These are phyloP conservation scores for Neoascia interrupta DNA, from an alignment of 2,888 invertebrate genomes.

Conservation along the genomic window DNA sequence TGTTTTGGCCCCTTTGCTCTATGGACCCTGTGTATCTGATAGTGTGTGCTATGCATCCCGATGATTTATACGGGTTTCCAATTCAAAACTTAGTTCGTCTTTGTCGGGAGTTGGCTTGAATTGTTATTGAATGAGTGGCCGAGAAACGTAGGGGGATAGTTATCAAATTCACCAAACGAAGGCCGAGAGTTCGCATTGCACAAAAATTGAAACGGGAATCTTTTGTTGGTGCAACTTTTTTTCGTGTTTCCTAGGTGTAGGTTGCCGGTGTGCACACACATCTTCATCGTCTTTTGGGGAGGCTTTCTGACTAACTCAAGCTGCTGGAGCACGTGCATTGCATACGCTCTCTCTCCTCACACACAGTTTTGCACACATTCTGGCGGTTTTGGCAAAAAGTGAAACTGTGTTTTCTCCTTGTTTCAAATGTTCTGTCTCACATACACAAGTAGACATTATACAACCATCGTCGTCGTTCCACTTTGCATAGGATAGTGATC, in stretches of 20 bases:
- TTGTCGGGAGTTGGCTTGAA: conserved; percentile 60
- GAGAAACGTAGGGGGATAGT: conserved; percentile 12
- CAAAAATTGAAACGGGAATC: conserved; percentile 53
- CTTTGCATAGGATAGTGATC: conserved; percentile 50
- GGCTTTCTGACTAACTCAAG: conserved; percentile 45
- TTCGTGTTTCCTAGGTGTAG: neutral
- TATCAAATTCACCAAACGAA: conserved; percentile 54
- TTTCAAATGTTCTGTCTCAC: conserved; percentile 46
- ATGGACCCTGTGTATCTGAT: conserved; percentile 8
- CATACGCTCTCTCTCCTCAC: conserved; percentile 3
- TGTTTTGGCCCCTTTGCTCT: no score
- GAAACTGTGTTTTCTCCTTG: conserved; percentile 47
- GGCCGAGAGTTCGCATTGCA: conserved; percentile 50
- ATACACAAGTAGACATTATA: neutral
- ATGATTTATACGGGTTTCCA: conserved; percentile 65
- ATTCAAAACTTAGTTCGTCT: conserved; percentile 64
- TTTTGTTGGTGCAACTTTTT: conserved; percentile 33
- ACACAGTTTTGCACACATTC: conserved; percentile 3
- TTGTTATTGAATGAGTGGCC: conserved; percentile 54
- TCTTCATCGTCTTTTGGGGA: conserved; percentile 23
- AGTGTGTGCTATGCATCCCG: conserved; percentile 49
- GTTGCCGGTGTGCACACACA: neutral
- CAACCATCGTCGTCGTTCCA: neutral
- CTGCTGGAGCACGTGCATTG: conserved; percentile 42
- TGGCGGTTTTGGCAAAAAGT: conserved; percentile 45